phyloP scores from a whole-genome alignment of 2,797 vertebrate genomes.

The Rhincodon typus region DNA sequence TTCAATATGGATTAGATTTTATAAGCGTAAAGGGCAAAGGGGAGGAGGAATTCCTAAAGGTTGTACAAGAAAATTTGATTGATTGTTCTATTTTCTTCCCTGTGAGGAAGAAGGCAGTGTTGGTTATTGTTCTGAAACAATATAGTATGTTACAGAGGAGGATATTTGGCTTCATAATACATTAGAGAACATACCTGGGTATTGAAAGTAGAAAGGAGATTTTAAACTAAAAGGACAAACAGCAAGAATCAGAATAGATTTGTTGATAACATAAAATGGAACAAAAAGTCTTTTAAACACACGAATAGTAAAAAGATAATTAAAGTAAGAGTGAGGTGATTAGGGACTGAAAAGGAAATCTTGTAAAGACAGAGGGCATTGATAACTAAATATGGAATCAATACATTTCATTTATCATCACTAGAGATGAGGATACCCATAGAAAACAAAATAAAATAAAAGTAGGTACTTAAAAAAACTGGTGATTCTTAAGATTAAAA shows the following conservation, averaged over 20 bases:
- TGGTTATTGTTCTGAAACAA: neutral
- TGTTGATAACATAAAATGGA: neutral
- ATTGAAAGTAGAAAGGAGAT: neutral
- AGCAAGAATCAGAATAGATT: neutral
- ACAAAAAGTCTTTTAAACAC: neutral
- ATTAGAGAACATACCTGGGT: neutral
- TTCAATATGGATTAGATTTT: neutral
- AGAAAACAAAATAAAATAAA: neutral
- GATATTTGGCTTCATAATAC: neutral
- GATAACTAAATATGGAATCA: neutral
- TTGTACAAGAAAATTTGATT: neutral
- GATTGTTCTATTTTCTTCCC: neutral
- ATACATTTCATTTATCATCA: neutral
- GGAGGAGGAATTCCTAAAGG: neutral
- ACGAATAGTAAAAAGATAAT: neutral
- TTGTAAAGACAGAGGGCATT: neutral
- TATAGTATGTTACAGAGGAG: neutral
- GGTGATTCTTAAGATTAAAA: too few species aligned
- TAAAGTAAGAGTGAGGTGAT: neutral
- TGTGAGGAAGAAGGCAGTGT: neutral
- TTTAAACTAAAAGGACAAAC: neutral
- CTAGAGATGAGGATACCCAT: neutral
- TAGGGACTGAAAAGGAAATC: neutral
- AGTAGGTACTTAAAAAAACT: too few species aligned
- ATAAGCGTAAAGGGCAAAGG: neutral